Percentiles rank a stretch among this genome's conserved stretches.
phyloP scores from a whole-genome alignment of 2,888 invertebrate species.

The Agonum fuliginosum region DNA sequence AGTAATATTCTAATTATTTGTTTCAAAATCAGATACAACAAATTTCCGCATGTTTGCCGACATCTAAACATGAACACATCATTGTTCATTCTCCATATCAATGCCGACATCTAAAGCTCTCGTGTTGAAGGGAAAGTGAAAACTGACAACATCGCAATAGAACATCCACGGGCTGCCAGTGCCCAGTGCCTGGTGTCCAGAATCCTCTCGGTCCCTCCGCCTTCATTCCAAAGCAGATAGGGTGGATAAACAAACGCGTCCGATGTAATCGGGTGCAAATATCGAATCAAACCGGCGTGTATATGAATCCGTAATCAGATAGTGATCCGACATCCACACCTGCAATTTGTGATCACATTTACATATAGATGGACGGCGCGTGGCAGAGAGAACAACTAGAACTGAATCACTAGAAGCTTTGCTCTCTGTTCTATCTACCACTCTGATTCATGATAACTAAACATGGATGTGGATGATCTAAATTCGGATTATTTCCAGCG shows the following conservation, averaged over 20 bases:
- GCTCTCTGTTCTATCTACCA: not conserved
- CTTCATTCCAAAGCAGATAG: not conserved
- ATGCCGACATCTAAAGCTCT: conserved; percentile 41
- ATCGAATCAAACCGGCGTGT: conserved; percentile 60
- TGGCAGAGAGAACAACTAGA: not conserved
- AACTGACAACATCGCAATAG: conserved; percentile 30
- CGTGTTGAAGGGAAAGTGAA: conserved; percentile 65
- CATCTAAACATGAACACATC: conserved; percentile 17
- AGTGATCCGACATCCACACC: conserved; percentile 65
- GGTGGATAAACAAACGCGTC: conserved; percentile 55
- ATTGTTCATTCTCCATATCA: conserved; percentile 14
- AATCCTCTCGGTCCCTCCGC: no score
- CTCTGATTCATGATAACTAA: conserved; percentile 66
- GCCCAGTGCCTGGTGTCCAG: no score
- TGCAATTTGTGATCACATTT: conserved; percentile 67
- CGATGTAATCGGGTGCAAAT: conserved; percentile 65
- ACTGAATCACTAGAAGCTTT: no score
- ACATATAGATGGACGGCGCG: conserved; percentile 67
- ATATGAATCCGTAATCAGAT: conserved; percentile 61
- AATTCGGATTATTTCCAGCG: conserved; percentile 60
- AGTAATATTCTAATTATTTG: not conserved
- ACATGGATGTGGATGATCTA: conserved; percentile 64
- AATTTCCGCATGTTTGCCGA: conserved; percentile 21
- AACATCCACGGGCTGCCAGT: not conserved
- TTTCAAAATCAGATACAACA: not conserved